Percentiles rank a stretch among this genome's conserved stretches.
These are phyloP conservation scores for Tricholauxania praeusta DNA, from an alignment of 2,888 invertebrate species.

Conservation along the genomic window DNA sequence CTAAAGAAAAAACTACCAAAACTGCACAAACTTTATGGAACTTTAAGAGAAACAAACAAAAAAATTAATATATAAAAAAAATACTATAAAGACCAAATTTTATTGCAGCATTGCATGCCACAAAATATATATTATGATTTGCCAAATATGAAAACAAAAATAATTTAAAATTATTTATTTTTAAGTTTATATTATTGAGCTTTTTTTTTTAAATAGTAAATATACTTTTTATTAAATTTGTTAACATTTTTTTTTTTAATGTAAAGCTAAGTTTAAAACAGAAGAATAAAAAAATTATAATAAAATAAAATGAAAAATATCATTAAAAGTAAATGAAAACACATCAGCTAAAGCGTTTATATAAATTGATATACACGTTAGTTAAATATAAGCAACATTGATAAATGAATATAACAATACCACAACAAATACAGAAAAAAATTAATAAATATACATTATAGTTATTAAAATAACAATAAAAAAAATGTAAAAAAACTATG, in stretches of 20 bases:
- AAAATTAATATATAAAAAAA: slow-evolving; percentile 21
- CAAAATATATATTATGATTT: slow-evolving; percentile 10
- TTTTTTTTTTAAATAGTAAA: slow-evolving; percentile 14
- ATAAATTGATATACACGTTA: slow-evolving; percentile 9
- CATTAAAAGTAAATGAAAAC: slow-evolving; percentile 42
- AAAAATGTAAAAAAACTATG: background rate
- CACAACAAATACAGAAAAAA: background rate
- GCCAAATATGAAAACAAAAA: slow-evolving; percentile 12
- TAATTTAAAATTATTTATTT: too few species aligned
- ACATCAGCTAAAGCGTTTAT: slow-evolving; percentile 41
- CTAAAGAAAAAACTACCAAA: background rate
- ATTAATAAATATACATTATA: background rate
- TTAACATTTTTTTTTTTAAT: slow-evolving; percentile 18
- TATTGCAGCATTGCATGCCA: slow-evolving; percentile 6
- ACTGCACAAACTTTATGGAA: background rate
- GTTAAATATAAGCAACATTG: background rate
- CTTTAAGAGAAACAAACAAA: slow-evolving; percentile 7
- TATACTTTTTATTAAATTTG: slow-evolving; percentile 13
- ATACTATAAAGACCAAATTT: slow-evolving; percentile 15
- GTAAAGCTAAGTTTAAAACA: background rate
- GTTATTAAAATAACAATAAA: background rate
- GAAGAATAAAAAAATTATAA: slow-evolving; percentile 42
- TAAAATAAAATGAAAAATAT: slow-evolving; percentile 51
- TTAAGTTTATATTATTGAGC: background rate
- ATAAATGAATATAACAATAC: background rate